These are phyloP conservation scores for Chaetops frenatus DNA, from an alignment of 2,113 vertebrate species.

Conservation along the genomic window DNA sequence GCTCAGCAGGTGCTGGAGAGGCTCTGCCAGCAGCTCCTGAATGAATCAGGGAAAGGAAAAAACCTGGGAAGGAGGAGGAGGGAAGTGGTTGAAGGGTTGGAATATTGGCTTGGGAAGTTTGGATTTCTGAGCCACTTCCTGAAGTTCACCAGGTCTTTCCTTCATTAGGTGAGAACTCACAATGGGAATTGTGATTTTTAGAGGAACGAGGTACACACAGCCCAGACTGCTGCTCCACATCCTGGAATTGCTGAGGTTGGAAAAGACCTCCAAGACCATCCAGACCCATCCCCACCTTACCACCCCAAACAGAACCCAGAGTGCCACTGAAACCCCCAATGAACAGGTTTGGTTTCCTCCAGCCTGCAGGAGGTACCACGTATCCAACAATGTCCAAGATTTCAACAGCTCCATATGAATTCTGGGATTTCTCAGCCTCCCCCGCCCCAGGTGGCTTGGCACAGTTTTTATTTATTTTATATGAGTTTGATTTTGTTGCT, in stretches of 20 bases:
- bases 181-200: not conserved
- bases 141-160: not conserved
- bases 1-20: not conserved
- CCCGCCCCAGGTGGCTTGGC: not conserved
- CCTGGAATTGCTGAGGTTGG: not conserved
- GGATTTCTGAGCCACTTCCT: not conserved
- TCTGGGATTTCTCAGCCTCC: not conserved
- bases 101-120: not conserved
- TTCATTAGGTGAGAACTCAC: not conserved
- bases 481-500: not conserved
- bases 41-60: not conserved
- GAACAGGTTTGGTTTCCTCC: not conserved
- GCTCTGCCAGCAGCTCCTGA: rapidly evolving
- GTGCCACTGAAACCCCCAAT: rapidly evolving
- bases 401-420: not conserved
- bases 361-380: not conserved
- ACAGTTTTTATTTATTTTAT: not conserved
- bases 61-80: not conserved
- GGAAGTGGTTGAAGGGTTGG: too few species aligned
- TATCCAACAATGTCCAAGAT: too few species aligned
- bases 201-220: not conserved
- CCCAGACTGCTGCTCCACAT: not conserved
- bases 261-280: not conserved
- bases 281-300: not conserved
- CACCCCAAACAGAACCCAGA: not conserved